These are phyloP conservation scores for Enteromius paludinosus DNA, from an alignment of 2,797 vertebrate species.

Conservation along the genomic window DNA sequence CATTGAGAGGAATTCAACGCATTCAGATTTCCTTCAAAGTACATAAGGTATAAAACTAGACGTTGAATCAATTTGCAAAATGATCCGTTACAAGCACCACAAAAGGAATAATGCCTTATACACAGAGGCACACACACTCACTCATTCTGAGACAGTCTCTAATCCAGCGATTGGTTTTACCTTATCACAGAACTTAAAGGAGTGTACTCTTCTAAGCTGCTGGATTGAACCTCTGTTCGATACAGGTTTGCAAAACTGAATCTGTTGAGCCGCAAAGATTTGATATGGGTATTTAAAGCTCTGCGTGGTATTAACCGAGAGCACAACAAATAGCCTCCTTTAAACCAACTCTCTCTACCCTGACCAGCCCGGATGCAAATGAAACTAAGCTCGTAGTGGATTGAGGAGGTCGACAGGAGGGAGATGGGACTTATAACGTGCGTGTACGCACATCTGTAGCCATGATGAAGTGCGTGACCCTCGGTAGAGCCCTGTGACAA, in stretches of 20 bases:
- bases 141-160: slow-evolving; percentile 69
- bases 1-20: neutral
- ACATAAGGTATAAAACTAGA: slow-evolving; percentile 12
- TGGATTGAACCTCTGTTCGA: slow-evolving; percentile 86
- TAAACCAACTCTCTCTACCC: slow-evolving; percentile 80
- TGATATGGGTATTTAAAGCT: slow-evolving; percentile 89
- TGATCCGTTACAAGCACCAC: slow-evolving; percentile 24
- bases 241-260: slow-evolving; percentile 89
- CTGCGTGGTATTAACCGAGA: slow-evolving; percentile 83
- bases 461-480: slow-evolving; percentile 44
- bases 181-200: slow-evolving; percentile 85
- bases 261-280: slow-evolving; percentile 88
- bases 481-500: slow-evolving; percentile 47
- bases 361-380: slow-evolving; percentile 83
- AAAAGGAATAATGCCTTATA: slow-evolving; percentile 39
- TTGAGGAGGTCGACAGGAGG: slow-evolving; percentile 70
- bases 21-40: slow-evolving; percentile 13
- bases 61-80: slow-evolving; percentile 34
- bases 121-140: slow-evolving; percentile 45
- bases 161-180: slow-evolving; percentile 87
- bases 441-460: slow-evolving; percentile 42
- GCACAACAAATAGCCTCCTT: slow-evolving; percentile 87
- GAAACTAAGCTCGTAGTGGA: slow-evolving; percentile 82
- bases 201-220: slow-evolving; percentile 87
- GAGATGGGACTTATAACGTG: slow-evolving; percentile 26